A percentile compares a stretch with the other conserved stretches of the same genome.
These are phyloP conservation scores for Megalops atlanticus DNA, from an alignment of 2,113 vertebrate genomes.

Conservation along the genomic window DNA sequence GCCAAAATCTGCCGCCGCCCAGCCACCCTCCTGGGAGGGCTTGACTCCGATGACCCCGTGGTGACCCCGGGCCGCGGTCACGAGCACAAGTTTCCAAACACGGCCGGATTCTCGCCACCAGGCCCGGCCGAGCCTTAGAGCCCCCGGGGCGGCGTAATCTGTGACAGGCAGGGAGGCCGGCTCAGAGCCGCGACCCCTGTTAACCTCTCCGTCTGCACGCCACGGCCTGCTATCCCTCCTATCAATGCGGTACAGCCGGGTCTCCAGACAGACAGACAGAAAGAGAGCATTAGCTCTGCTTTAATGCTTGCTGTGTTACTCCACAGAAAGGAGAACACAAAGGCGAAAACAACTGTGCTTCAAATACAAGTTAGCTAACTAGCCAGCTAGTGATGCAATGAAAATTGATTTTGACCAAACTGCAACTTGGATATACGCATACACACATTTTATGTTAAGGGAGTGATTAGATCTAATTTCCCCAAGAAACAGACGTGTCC, in stretches of 20 bases:
- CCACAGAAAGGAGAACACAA: too few relatives aligned
- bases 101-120: conserved; percentile 21
- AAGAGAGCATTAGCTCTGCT: not conserved
- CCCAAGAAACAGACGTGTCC: too few relatives aligned
- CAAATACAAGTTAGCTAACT: too few relatives aligned
- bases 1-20: not conserved
- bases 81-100: conserved; percentile 30
- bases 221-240: conserved; percentile 32
- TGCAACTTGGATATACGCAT: too few relatives aligned
- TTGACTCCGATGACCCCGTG: not conserved
- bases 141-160: conserved; percentile 41
- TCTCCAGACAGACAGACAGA: not conserved
- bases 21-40: not conserved
- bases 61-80: conserved; percentile 29
- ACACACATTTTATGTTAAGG: too few relatives aligned
- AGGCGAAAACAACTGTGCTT: too few relatives aligned
- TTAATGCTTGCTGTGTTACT: too few relatives aligned
- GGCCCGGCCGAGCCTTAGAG: conserved; percentile 32
- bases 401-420: too few relatives aligned
- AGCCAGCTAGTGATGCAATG: too few relatives aligned
- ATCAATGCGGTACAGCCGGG: conserved; percentile 30
- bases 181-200: conserved; percentile 32
- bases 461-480: too few relatives aligned
- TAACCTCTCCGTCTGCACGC: conserved; percentile 40
- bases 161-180: conserved; percentile 30